Base-by-base conservation (phyloP, 1,140 invertebrate genomes). In the Pseudomyrmex concolor region DNA sequence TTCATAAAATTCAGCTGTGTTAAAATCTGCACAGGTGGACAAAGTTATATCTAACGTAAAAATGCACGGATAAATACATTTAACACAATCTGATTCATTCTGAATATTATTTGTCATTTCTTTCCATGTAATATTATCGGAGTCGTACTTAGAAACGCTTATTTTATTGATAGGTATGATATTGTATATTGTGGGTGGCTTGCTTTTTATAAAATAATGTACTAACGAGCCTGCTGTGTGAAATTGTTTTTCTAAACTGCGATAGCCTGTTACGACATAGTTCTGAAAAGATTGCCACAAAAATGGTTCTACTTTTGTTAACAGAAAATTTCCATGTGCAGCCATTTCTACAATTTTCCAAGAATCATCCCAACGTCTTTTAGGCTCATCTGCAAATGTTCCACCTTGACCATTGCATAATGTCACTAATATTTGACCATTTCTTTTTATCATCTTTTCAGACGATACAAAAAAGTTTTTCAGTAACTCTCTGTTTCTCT, bases 261-360 rank as follows among this genome's bases (percentile, higher is more conserved):
- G 94, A 88, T 93, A 95, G 77, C 96, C 96, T 63, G 95, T 95
- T 57, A 93, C 91, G 12, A 87, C 50, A 84, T 95, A 95, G 60
- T 92, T 86, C 48, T 85, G 84, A 86, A 94, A 95, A 17, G 88
- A 76, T 3, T 84, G 85, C 59, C 86, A 77, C 55, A 90, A 63
- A 91, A 96, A 96, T 4, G 92, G 91, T 83, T 94, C 83, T 45
- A 95, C 89, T 55, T 89, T 83, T 2, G 64, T 91, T 25, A 96
- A 88, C 82, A 95, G 80, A 64, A 96, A 93, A 85, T 94, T 91
- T 74, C 94, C 93, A 88, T 94, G 86, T 5, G 93, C 94, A 81
- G 95, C 95, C 95, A 96, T 95, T 90, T 95, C 95, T 85, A 94
- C 94, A 48, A 96, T 90, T 92, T 96, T 95, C 96, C 96, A 96